Conservation (phyloP, 2,888 invertebrate species). For the Zootermopsis nevadensis region DNA sequence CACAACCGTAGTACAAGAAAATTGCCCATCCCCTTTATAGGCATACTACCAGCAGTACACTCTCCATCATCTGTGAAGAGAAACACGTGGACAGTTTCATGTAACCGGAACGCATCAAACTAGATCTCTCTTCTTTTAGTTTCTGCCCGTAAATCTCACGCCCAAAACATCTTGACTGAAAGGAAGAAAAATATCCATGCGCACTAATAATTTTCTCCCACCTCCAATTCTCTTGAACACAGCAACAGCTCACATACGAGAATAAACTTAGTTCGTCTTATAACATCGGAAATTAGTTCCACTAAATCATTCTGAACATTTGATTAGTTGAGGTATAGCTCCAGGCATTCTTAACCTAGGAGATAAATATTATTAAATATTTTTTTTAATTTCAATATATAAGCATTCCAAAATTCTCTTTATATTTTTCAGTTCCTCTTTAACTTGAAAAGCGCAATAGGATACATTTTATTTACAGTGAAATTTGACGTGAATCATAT, state of each 20-base stretch:
- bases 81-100: background rate
- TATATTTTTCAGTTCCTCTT: too few relatives aligned
- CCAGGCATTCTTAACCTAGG: too few relatives aligned
- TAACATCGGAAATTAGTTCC: too few relatives aligned
- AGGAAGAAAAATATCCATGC: background rate
- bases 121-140: background rate
- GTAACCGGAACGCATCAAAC: background rate
- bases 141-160: background rate
- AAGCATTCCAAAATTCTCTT: too few relatives aligned
- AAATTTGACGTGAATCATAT: background rate
- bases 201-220: constrained; percentile 8
- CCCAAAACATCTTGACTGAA: constrained; percentile 16
- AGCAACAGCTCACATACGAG: background rate
- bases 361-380: too few relatives aligned
- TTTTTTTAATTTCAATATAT: too few relatives aligned
- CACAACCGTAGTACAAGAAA: background rate
- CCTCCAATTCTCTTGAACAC: background rate
- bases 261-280: background rate
- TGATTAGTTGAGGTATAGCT: too few relatives aligned
- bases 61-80: background rate
- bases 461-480: too few relatives aligned
- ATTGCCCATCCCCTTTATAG: constrained; percentile 17
- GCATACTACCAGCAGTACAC: background rate
- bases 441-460: too few relatives aligned
- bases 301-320: too few relatives aligned